Percentiles rank a stretch among this genome's conserved stretches.
phyloP scores from a whole-genome alignment of 1,140 invertebrate genomes.

The Cheumatopsyche charites region DNA sequence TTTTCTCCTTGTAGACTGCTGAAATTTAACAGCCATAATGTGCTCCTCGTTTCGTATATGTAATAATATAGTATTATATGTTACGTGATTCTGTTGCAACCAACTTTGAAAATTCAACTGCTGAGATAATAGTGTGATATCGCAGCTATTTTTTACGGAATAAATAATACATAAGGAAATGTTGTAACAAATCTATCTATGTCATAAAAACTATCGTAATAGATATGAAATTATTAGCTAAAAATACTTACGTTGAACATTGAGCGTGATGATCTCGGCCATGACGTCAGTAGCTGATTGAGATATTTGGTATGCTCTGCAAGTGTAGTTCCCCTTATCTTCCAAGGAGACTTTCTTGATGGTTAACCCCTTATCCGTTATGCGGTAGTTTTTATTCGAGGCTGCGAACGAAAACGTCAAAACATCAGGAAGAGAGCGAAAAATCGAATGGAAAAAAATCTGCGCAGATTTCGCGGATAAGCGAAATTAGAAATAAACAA shows the following conservation, averaged over 20 bases:
- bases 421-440: not conserved
- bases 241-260: conserved; percentile 62
- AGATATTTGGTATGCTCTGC: conserved; percentile 62
- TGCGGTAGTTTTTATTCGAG: conserved; percentile 53
- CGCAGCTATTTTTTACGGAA: no score
- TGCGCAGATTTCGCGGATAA: not conserved
- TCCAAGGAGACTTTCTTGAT: conserved; percentile 60
- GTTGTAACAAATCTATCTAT: no score
- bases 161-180: no score
- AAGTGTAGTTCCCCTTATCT: conserved; percentile 63
- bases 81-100: no score
- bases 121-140: no score
- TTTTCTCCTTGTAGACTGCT: not conserved
- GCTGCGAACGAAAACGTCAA: conserved; percentile 29
- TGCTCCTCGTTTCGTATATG: no score
- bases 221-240: no score
- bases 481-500: no score
- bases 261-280: conserved; percentile 58
- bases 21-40: not conserved
- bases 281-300: conserved; percentile 57
- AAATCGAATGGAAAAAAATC: not conserved
- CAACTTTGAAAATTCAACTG: no score
- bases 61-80: no score
- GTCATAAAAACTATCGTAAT: no score
- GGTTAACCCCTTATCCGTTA: conserved; percentile 58